phyloP scores from a whole-genome alignment of 2,797 vertebrate genomes.

The Momotus momota region DNA sequence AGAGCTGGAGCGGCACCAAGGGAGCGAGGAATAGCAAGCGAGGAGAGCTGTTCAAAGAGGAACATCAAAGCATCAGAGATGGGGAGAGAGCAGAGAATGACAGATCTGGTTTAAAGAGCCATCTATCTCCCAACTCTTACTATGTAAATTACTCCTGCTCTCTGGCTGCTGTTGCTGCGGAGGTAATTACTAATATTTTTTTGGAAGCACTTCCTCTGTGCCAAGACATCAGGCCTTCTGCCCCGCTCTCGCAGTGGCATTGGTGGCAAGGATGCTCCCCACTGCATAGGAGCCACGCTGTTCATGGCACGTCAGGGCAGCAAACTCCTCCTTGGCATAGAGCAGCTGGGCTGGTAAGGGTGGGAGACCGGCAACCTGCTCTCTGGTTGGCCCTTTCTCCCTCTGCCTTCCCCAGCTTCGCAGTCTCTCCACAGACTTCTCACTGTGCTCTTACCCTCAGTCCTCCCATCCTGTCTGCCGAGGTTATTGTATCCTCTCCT shows the following conservation, averaged over 20 bases:
- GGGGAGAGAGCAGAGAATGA: constrained; percentile 55
- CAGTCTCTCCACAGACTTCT: background rate
- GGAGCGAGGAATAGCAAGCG: constrained; percentile 28
- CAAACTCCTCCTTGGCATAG: background rate
- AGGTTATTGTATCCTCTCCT: background rate
- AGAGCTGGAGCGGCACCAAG: constrained; percentile 63
- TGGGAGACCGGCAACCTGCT: background rate
- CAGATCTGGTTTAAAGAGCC: constrained; percentile 77
- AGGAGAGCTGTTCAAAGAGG: constrained; percentile 71
- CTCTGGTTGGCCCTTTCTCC: background rate
- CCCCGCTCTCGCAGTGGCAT: accelerated
- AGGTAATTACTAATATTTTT: constrained; percentile 37
- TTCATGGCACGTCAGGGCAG: background rate
- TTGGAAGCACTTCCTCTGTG: background rate
- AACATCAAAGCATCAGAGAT: constrained; percentile 70
- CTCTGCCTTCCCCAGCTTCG: background rate
- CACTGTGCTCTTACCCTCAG: background rate
- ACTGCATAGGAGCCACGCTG: accelerated
- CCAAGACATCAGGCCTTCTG: background rate
- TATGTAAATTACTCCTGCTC: constrained; percentile 69
- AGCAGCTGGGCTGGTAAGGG: background rate
- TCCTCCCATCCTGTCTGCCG: background rate
- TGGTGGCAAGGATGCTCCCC: background rate
- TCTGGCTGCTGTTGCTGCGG: background rate
- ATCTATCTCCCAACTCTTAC: constrained; percentile 69